phyloP scores from a whole-genome alignment of 2,888 invertebrate species.

The Tetranychus piercei region DNA sequence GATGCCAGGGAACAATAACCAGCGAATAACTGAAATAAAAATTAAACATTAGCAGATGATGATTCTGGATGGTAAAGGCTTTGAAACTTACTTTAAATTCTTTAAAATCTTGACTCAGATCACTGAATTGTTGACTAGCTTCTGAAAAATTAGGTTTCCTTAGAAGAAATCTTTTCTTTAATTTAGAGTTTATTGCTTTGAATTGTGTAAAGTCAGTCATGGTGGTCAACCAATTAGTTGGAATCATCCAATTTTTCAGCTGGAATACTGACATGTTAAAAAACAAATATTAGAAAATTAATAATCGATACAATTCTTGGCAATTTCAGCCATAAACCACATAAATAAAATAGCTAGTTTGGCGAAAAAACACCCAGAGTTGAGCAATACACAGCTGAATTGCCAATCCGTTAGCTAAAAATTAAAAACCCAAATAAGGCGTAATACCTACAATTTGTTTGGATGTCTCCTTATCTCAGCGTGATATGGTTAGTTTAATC shows the following conservation, averaged over 20 bases:
- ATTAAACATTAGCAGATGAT: neutral
- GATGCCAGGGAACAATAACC: constrained; percentile 20
- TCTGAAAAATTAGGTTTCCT: constrained; percentile 20
- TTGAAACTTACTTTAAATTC: constrained; percentile 1
- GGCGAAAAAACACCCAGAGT: too few species aligned
- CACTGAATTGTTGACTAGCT: constrained; percentile 17
- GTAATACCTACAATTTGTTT: too few species aligned
- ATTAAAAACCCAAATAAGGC: too few species aligned
- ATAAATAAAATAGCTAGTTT: too few species aligned
- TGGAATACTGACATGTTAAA: too few species aligned
- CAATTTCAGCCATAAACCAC: too few species aligned
- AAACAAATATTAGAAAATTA: too few species aligned
- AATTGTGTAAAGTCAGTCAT: constrained; percentile 20
- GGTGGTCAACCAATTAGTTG: neutral
- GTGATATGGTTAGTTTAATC: too few species aligned
- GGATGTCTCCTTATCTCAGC: too few species aligned
- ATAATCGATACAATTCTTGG: too few species aligned
- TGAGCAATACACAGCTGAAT: too few species aligned
- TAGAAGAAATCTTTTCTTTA: constrained; percentile 19
- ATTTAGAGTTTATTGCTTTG: constrained; percentile 14
- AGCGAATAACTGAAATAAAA: neutral
- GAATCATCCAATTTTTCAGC: neutral
- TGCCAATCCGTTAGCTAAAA: too few species aligned
- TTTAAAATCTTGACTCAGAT: constrained; percentile 15
- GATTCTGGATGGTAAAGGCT: neutral